Percentiles rank a stretch among this genome's conserved stretches.
Evolutionary conservation across 1,140 invertebrate species (phyloP).

Genomic region (Condylostylus longicornis): DNA sequence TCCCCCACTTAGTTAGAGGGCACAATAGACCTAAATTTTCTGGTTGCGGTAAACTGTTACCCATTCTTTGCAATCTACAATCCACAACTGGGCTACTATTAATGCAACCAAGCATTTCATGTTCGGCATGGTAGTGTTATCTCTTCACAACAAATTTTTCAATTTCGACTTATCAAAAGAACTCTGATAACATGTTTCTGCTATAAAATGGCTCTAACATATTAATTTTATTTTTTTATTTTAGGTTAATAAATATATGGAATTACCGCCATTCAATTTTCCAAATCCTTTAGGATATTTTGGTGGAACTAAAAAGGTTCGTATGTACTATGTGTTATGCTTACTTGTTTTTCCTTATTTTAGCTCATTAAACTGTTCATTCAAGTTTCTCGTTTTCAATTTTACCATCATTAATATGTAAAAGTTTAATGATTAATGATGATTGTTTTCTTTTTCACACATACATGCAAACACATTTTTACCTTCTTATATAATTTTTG

Average conservation of each 20-base stretch:
- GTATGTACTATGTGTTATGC: background rate
- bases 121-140: no score
- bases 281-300: slow-evolving; percentile 56
- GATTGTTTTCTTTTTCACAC: background rate
- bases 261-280: slow-evolving; percentile 71
- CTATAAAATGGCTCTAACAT: background rate
- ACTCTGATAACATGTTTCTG: background rate
- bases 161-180: no score
- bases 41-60: no score
- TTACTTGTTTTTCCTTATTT: no score
- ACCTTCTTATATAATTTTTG: background rate
- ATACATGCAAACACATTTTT: background rate
- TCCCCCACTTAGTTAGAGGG: no score
- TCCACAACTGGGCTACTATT: no score
- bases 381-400: background rate
- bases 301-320: slow-evolving; percentile 56
- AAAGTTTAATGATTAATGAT: background rate
- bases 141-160: no score
- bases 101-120: no score
- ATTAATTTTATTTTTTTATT: background rate
- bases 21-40: no score
- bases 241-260: slow-evolving; percentile 59
- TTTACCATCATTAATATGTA: background rate
- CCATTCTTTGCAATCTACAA: no score
- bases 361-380: no score